Evolutionary conservation across 2,888 invertebrate species (phyloP), one percentile per base, ranked within the genome.

Genomic region (Sinelater perroti): DNA sequence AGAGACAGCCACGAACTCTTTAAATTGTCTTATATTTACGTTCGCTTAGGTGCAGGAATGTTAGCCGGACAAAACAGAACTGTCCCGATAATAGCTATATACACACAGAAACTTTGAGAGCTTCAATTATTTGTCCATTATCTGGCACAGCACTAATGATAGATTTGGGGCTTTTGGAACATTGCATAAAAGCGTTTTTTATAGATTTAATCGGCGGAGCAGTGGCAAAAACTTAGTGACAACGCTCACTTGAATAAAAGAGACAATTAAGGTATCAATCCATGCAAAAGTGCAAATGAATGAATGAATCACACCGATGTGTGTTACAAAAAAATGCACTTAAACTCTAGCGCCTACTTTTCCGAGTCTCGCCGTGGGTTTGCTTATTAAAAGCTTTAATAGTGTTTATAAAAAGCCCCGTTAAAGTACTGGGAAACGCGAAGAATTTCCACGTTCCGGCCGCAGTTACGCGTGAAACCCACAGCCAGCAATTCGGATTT

Each of bases 71-170:
- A 40, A 24, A 40, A 40, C 26, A 40, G 14, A 38, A n/a, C 10
- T 18, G n/a, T 24, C 40, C 24, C 24, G 24, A 18, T 31, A 16
- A 45, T 45, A 45, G 17, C 17, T 45, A 18, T 17, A 45, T 20
- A 31, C n/a, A 20, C 13, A 46, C 31, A 20, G 33, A 46, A 31
- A 11, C 33, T 46, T n/a, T 46, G 31, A 46, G 46, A 46, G 30
- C 46, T 46, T 46, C 46, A 46, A 46, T 46, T 46, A 46, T 46
- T 31, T 46, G 31, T 31, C 46, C 46, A 46, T 46, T 33, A 46
- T 31, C 46, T 46, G 20, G 11, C 44, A 30, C 45, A 31, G 18
- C 10, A 11, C 11, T 46, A 46, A 46, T 46, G 20, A 46, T 46
- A 46, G 33, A 46, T 46, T 46, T 46, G 16, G 13, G 30, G 28